Evolutionary conservation across 2,113 vertebrate species (phyloP), one percentile per base, ranked within the genome.

Genomic region (Anoura caudifer): DNA sequence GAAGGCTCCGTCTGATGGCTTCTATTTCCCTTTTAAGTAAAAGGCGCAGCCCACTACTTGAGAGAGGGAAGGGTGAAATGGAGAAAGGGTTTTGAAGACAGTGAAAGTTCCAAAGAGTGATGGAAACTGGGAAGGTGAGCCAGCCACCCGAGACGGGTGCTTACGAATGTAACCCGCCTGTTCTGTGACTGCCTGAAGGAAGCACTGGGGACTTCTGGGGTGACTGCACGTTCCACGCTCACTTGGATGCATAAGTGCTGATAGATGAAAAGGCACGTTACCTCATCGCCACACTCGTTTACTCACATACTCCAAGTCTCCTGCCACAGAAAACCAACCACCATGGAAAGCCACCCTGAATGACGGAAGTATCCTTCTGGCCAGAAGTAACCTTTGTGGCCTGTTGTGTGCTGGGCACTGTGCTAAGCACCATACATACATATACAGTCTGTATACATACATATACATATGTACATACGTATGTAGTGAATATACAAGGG

Each of bases 111-210:
- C 19, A 38, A 77, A 63, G 16, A 9, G 33, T 9, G 17, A 0
- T 61, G 54, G 72, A 63, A 22, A 31, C 2, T 9, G 16, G 41
- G 14, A 20, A 41, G 28, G 45, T 31, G 59, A 36, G 28, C 12
- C 20, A 20, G n/a, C 45, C 54, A 3, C 26, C 1, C 8, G 61
- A 56, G 84, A 77, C 7, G 3, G 24, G 79, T 19, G 4, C 20
- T 54, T 11, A 10, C 4, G 24, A 43, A 65, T 0, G 31, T 11
- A 5, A 28, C 13, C 3, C 3, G 0, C 8, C 28, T 33, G n/a
- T 24, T 70, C 36, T 43, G 22, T n/a, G 47, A 69, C 76, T 56
- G 33, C 73, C 8, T 5, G 41, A 43, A 73, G 24, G 47, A 80
- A 50, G 12, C 31, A 69, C 52, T 13, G 28, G 79, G 43, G 72